A percentile compares a stretch with the other conserved stretches of the same genome.
phyloP scores from a whole-genome alignment of 2,888 invertebrate species.

The Phyllotreta cruciferae region DNA sequence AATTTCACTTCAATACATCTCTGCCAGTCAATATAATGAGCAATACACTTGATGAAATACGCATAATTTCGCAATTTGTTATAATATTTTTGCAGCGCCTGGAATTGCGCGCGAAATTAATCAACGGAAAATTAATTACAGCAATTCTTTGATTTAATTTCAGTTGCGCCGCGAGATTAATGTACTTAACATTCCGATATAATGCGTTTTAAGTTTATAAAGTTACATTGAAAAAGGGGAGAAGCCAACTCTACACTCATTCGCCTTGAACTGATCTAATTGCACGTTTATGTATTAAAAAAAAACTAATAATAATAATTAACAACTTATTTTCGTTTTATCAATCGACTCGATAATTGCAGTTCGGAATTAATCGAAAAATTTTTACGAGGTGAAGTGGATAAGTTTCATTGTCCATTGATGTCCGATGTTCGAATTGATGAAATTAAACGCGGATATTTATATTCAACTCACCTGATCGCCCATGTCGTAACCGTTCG shows the following conservation, averaged over 20 bases:
- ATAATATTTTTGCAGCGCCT: slow-evolving; percentile 13
- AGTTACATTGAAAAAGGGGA: not conserved
- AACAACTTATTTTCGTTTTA: too few relatives aligned
- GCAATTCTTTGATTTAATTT: slow-evolving; percentile 15
- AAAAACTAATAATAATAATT: too few relatives aligned
- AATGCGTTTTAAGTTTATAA: not conserved
- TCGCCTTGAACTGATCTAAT: too few relatives aligned
- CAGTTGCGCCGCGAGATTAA: slow-evolving; percentile 4
- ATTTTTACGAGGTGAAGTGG: too few relatives aligned
- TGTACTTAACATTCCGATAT: slow-evolving; percentile 1
- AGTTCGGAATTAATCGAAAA: too few relatives aligned
- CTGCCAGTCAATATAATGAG: not conserved
- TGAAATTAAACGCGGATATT: too few relatives aligned
- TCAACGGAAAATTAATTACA: slow-evolving; percentile 17
- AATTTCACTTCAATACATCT: not conserved
- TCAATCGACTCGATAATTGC: too few relatives aligned
- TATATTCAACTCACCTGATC: slow-evolving; percentile 69
- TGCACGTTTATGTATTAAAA: too few relatives aligned
- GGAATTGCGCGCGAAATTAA: slow-evolving; percentile 21
- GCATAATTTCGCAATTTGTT: slow-evolving; percentile 19
- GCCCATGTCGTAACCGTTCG: slow-evolving; percentile 77
- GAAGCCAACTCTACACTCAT: too few relatives aligned
- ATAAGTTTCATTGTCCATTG: too few relatives aligned
- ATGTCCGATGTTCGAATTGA: too few relatives aligned
- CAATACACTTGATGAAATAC: slow-evolving; percentile 4